Evolutionary conservation across 1,140 invertebrate genomes (phyloP).

Genomic region (Calephelis nemesis): DNA sequence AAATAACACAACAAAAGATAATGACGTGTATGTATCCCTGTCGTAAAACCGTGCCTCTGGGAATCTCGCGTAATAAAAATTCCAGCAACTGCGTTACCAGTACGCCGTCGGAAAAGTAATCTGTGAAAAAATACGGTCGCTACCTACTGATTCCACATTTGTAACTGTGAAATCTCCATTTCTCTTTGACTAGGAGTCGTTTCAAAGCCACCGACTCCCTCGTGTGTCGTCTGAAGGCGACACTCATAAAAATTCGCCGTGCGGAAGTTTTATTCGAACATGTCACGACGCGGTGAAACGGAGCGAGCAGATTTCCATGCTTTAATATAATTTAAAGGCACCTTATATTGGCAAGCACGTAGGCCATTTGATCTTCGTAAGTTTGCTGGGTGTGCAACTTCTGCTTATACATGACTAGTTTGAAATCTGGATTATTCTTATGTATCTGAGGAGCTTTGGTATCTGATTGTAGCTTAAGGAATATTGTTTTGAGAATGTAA

Average conservation of each 20-base stretch:
- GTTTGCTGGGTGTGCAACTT: slow-evolving; percentile 9
- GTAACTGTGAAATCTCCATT: slow-evolving; percentile 72
- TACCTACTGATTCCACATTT: slow-evolving; percentile 67
- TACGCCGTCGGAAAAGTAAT: slow-evolving; percentile 65
- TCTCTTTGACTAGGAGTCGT: slow-evolving; percentile 70
- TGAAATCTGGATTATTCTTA: too few relatives aligned
- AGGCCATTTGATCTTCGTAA: slow-evolving; percentile 27
- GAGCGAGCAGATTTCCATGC: slow-evolving; percentile 34
- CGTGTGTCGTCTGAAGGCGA: slow-evolving; percentile 61
- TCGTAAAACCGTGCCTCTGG: slow-evolving; percentile 55
- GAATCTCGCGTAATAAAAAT: slow-evolving; percentile 66
- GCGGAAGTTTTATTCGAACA: slow-evolving; percentile 55
- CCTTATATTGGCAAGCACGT: slow-evolving; percentile 30
- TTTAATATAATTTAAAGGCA: slow-evolving; percentile 44
- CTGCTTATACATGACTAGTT: neutral
- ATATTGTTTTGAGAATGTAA: too few relatives aligned
- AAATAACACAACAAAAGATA: slow-evolving; percentile 41
- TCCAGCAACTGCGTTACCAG: slow-evolving; percentile 56
- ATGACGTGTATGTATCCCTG: slow-evolving; percentile 60
- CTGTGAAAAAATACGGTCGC: slow-evolving; percentile 65
- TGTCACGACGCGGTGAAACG: slow-evolving; percentile 40
- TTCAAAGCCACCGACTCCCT: slow-evolving; percentile 64
- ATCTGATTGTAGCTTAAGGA: too few relatives aligned
- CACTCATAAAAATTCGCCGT: slow-evolving; percentile 71
- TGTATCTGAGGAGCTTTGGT: too few relatives aligned